These are phyloP conservation scores for Antheraea yamamai DNA, from an alignment of 2,888 invertebrate genomes.

Conservation along the genomic window DNA sequence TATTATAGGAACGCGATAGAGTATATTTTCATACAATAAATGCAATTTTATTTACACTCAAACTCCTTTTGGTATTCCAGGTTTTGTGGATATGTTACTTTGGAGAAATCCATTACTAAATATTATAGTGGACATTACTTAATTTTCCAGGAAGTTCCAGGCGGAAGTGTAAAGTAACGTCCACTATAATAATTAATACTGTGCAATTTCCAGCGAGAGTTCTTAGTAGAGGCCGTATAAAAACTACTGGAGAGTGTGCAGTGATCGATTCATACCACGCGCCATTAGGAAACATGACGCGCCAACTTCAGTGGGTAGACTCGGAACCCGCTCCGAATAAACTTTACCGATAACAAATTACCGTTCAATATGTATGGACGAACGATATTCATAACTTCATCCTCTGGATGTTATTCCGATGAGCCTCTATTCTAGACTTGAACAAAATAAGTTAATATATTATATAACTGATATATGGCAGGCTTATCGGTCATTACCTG, in stretches of 20 bases:
- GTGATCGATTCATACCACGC: not conserved
- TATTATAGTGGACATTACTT: too few relatives aligned
- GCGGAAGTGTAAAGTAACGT: too few relatives aligned
- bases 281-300: constrained; percentile 12
- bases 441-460: too few relatives aligned
- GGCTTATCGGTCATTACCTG: not conserved
- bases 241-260: not conserved
- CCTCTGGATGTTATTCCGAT: not conserved
- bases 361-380: not conserved
- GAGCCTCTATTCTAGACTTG: not conserved
- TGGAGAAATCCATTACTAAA: too few relatives aligned
- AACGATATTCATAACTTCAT: not conserved
- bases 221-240: not conserved
- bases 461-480: not conserved
- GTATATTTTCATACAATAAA: too few relatives aligned
- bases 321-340: not conserved
- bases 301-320: not conserved
- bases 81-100: too few relatives aligned
- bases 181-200: too few relatives aligned
- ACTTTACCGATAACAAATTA: constrained; percentile 14
- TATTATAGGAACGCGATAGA: too few relatives aligned
- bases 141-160: too few relatives aligned
- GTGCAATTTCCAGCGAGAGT: not conserved
- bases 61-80: too few relatives aligned
- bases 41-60: too few relatives aligned